A percentile compares a stretch with the other conserved stretches of the same genome.
These are phyloP conservation scores for Stictocephala bisonia DNA, from an alignment of 2,888 invertebrate species.

Conservation along the genomic window DNA sequence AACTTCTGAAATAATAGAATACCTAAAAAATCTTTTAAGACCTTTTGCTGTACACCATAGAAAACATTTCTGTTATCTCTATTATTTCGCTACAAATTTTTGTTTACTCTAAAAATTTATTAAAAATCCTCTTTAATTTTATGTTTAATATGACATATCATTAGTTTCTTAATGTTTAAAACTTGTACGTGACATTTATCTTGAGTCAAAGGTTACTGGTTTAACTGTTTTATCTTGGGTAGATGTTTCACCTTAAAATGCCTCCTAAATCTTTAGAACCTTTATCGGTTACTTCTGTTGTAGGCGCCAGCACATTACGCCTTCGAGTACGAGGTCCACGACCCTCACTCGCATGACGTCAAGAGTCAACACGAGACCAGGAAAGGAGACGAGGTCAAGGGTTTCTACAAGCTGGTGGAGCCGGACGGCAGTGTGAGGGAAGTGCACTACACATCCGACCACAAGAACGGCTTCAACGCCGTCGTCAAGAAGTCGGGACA, in stretches of 20 bases:
- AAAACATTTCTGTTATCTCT: too few species aligned
- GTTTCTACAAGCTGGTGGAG: constrained; percentile 63
- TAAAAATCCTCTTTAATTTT: too few species aligned
- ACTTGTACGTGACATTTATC: background rate
- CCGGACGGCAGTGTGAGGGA: constrained; percentile 54
- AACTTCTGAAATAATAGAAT: too few species aligned
- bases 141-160: too few species aligned
- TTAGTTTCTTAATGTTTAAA: too few species aligned
- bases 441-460: constrained; percentile 59
- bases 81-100: too few species aligned
- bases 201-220: background rate
- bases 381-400: constrained; percentile 65
- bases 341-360: constrained; percentile 65
- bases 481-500: constrained; percentile 57
- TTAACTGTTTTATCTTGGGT: too few species aligned
- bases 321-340: constrained; percentile 66
- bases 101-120: too few species aligned
- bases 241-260: constrained; percentile 25
- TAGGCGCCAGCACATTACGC: constrained; percentile 65
- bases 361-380: constrained; percentile 65
- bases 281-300: constrained; percentile 51
- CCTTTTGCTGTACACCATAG: too few species aligned
- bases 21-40: too few species aligned
- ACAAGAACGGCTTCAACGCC: constrained; percentile 60
- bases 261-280: background rate